Evolutionary conservation across 2,113 vertebrate genomes (phyloP).

Genomic region (Leucopsar rothschildi): DNA sequence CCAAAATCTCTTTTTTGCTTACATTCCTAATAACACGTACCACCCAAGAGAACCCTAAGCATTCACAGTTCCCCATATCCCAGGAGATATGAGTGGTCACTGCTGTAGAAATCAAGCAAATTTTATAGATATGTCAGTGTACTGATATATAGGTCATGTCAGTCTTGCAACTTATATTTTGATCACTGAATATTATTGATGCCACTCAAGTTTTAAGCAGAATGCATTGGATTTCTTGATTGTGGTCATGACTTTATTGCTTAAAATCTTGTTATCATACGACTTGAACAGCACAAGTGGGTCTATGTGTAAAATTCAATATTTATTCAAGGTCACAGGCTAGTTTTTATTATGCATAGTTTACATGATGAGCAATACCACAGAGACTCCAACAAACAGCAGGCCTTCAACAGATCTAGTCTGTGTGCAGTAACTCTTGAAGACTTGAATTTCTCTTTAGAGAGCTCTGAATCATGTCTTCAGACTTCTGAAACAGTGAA

Average conservation of each 20-base stretch:
- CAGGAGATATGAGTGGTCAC: not conserved
- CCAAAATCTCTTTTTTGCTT: not conserved
- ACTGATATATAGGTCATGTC: not conserved
- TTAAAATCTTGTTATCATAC: not conserved
- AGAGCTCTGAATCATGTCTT: not conserved
- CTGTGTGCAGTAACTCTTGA: not conserved
- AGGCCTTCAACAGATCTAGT: not conserved
- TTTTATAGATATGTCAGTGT: not conserved
- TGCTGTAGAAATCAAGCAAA: not conserved
- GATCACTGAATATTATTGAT: not conserved
- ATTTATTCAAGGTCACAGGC: not conserved
- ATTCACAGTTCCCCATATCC: not conserved
- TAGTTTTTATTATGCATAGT: conserved; percentile 39
- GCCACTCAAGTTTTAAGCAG: not conserved
- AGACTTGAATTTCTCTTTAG: not conserved
- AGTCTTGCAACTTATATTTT: not conserved
- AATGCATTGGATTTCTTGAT: not conserved
- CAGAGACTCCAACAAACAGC: not conserved
- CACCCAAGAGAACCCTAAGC: not conserved
- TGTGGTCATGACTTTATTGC: not conserved
- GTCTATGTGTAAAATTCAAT: not conserved
- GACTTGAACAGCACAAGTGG: not conserved
- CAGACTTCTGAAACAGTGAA: not conserved
- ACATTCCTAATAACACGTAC: not conserved
- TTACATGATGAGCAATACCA: conserved; percentile 20